Evolutionary conservation across 2,888 invertebrate species (phyloP).

Genomic region (Byasa hedistus): DNA sequence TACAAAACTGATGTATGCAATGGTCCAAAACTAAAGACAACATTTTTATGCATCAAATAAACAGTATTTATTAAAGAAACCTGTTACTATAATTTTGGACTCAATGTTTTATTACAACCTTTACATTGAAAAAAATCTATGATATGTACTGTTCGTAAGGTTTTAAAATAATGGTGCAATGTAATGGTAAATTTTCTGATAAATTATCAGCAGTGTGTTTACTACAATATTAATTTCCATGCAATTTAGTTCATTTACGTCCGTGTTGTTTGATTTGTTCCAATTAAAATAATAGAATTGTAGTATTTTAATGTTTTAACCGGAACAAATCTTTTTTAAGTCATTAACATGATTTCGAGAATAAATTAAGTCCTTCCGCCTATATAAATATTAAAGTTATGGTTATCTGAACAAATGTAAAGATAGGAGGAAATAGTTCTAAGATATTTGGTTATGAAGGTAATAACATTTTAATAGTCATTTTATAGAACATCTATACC

Average conservation of each 20-base stretch:
- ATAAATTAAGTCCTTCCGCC: too few relatives aligned
- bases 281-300: background rate
- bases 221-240: conserved; percentile 9
- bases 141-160: background rate
- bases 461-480: too few relatives aligned
- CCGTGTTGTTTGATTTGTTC: conserved; percentile 13
- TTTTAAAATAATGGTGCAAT: background rate
- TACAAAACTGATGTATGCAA: conserved; percentile 2
- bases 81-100: too few relatives aligned
- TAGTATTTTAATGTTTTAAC: too few relatives aligned
- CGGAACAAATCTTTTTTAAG: too few relatives aligned
- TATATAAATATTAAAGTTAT: too few relatives aligned
- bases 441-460: too few relatives aligned
- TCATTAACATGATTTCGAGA: background rate
- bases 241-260: background rate
- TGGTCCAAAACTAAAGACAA: conserved; percentile 15
- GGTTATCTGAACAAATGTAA: too few relatives aligned
- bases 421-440: too few relatives aligned
- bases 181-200: background rate
- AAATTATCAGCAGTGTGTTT: conserved; percentile 23
- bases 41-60: conserved; percentile 1
- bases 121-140: background rate
- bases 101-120: too few relatives aligned
- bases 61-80: too few relatives aligned
- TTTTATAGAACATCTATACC: too few relatives aligned